These are phyloP conservation scores for Martes martes DNA, from an alignment of 2,113 vertebrate genomes.

Conservation along the genomic window DNA sequence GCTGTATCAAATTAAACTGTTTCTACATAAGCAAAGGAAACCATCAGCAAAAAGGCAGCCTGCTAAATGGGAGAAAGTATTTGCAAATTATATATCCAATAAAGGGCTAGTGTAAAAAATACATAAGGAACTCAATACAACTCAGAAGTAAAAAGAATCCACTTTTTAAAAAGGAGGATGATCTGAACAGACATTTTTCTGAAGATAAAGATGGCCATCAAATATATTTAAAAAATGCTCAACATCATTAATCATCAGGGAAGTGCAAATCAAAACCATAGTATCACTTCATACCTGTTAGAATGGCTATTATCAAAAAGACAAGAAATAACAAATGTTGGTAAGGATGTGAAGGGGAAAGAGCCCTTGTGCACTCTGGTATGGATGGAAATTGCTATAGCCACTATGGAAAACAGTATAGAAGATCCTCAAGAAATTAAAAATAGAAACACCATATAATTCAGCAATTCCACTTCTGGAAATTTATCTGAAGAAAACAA, in stretches of 20 bases:
- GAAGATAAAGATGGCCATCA: not conserved
- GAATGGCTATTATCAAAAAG: not conserved
- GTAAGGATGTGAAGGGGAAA: not conserved
- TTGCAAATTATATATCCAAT: not conserved
- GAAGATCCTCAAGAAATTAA: not conserved
- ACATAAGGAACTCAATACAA: not conserved
- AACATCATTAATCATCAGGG: not conserved
- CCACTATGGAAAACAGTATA: not conserved
- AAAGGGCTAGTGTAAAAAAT: not conserved
- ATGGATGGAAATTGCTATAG: not conserved
- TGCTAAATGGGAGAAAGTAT: not conserved
- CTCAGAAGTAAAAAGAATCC: not conserved
- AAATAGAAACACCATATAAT: not conserved
- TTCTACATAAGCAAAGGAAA: not conserved
- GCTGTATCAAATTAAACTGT: not conserved
- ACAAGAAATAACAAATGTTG: not conserved
- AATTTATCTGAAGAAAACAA: not conserved
- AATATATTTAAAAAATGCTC: not conserved
- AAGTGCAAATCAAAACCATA: not conserved
- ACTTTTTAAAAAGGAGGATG: not conserved
- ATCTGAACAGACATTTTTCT: not conserved
- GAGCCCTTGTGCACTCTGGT: not conserved
- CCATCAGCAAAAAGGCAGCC: not conserved
- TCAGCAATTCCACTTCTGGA: not conserved
- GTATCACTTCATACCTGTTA: not conserved